Percentiles rank a stretch among this genome's conserved stretches.
Evolutionary conservation across 2,113 vertebrate species (phyloP).

Genomic region (Gnathochromis pfefferi): DNA sequence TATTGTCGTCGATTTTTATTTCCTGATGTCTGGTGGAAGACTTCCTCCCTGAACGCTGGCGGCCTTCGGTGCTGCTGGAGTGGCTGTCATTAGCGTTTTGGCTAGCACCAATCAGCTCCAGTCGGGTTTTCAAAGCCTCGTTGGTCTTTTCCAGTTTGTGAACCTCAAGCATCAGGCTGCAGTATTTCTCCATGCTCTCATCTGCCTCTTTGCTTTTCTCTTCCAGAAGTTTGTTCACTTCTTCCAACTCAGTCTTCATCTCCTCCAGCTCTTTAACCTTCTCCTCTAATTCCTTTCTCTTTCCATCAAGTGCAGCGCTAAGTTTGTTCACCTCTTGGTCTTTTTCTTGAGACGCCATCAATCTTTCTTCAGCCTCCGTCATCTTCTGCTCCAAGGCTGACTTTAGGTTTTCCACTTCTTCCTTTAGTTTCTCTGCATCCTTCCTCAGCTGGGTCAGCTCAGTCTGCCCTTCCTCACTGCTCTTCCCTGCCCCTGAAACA

Average conservation of each 20-base stretch:
- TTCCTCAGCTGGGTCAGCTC: slow-evolving; percentile 72
- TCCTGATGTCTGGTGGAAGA: slow-evolving; percentile 24
- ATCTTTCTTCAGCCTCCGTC: not conserved
- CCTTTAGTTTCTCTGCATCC: slow-evolving; percentile 6
- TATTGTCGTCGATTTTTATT: not conserved
- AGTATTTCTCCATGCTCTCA: slow-evolving; percentile 86
- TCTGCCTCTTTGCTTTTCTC: slow-evolving; percentile 78
- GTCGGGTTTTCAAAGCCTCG: slow-evolving; percentile 72
- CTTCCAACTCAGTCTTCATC: slow-evolving; percentile 67
- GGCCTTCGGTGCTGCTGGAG: not conserved
- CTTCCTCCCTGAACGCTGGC: slow-evolving; percentile 26
- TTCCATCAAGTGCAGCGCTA: not conserved
- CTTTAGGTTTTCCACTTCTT: slow-evolving; percentile 49
- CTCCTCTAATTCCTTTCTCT: not conserved
- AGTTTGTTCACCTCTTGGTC: slow-evolving; percentile 42
- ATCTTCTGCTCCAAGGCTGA: slow-evolving; percentile 15
- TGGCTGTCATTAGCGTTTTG: not conserved
- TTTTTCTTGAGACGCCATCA: not conserved
- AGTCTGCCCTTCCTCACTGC: not conserved
- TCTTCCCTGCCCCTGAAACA: not conserved
- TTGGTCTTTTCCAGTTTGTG: slow-evolving; percentile 84
- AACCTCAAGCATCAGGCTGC: slow-evolving; percentile 75
- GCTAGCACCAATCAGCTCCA: slow-evolving; percentile 62
- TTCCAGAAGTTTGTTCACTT: slow-evolving; percentile 73
- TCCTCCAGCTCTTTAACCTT: slow-evolving; percentile 37